These are phyloP conservation scores for Eucriotettix oculatus DNA, from an alignment of 2,888 invertebrate genomes.

Conservation along the genomic window DNA sequence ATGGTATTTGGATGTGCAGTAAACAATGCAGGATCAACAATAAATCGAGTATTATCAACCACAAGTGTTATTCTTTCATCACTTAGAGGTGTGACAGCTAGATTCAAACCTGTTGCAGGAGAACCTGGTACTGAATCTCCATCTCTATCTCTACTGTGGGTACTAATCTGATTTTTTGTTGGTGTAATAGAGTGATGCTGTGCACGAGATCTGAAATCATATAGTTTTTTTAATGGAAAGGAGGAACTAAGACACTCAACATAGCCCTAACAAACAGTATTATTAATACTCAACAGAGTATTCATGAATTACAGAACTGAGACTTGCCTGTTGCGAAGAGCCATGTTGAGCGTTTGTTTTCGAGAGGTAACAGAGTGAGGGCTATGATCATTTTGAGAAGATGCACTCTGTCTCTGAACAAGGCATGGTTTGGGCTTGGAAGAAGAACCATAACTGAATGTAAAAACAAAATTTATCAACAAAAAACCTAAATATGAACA, in stretches of 20 bases:
- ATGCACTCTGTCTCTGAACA: constrained; percentile 33
- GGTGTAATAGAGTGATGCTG: constrained; percentile 18
- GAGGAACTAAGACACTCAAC: neutral
- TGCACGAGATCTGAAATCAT: constrained; percentile 20
- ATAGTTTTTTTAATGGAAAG: neutral
- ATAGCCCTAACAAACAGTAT: neutral
- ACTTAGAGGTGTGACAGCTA: constrained; percentile 20
- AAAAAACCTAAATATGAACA: too few species aligned
- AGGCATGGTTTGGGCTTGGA: constrained; percentile 47
- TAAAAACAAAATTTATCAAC: neutral
- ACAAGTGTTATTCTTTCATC: constrained; percentile 78
- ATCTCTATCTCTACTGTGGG: constrained; percentile 11
- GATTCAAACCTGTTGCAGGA: constrained; percentile 2
- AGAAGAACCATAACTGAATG: constrained; percentile 38
- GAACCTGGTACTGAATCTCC: constrained; percentile 16
- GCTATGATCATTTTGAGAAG: constrained; percentile 29
- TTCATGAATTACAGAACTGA: neutral
- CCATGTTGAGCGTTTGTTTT: constrained; percentile 26
- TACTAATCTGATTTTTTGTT: constrained; percentile 21
- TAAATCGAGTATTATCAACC: constrained; percentile 91
- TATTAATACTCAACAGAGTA: neutral
- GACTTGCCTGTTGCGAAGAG: constrained; percentile 29
- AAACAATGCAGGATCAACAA: constrained; percentile 84
- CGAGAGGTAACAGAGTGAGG: constrained; percentile 32
- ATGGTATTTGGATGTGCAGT: constrained; percentile 95